A percentile compares a stretch with the other conserved stretches of the same genome.
Evolutionary conservation across 2,797 vertebrate species (phyloP).

Genomic region (Fistularia tabacaria): DNA sequence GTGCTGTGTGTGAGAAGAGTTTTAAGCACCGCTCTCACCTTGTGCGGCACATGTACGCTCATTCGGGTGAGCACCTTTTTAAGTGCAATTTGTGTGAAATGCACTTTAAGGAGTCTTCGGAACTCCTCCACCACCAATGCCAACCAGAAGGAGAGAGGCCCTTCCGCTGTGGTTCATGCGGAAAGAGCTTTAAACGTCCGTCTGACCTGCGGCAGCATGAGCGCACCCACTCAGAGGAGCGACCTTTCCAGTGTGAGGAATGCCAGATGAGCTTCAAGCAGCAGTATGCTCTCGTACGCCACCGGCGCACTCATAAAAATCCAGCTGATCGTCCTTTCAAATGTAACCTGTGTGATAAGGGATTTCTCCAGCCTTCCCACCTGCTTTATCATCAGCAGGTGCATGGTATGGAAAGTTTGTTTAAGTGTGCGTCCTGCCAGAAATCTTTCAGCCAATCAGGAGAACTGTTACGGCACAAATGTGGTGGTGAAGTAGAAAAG

Average conservation of each 20-base stretch:
- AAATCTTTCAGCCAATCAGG: constrained; percentile 94
- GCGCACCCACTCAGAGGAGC: constrained; percentile 92
- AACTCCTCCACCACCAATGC: constrained; percentile 95
- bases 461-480: constrained; percentile 92
- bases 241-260: constrained; percentile 95
- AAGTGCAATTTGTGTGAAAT: constrained; percentile 93
- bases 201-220: constrained; percentile 95
- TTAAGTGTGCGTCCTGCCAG: constrained; percentile 96
- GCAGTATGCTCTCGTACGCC: constrained; percentile 92
- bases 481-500: constrained; percentile 78
- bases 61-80: constrained; percentile 94
- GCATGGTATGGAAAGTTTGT: constrained; percentile 91
- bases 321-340: constrained; percentile 88
- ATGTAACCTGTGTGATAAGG: constrained; percentile 95
- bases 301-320: constrained; percentile 91
- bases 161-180: constrained; percentile 89
- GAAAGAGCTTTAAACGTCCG: constrained; percentile 92
- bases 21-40: constrained; percentile 97
- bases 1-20: constrained; percentile 93
- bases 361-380: constrained; percentile 90
- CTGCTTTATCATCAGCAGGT: constrained; percentile 95
- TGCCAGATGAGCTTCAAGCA: constrained; percentile 99
- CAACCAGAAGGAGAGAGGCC: constrained; percentile 90
- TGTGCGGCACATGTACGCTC: constrained; percentile 95
- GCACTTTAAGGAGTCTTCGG: constrained; percentile 94